phyloP scores from a whole-genome alignment of 2,888 invertebrate genomes.

The Beris morrisii region DNA sequence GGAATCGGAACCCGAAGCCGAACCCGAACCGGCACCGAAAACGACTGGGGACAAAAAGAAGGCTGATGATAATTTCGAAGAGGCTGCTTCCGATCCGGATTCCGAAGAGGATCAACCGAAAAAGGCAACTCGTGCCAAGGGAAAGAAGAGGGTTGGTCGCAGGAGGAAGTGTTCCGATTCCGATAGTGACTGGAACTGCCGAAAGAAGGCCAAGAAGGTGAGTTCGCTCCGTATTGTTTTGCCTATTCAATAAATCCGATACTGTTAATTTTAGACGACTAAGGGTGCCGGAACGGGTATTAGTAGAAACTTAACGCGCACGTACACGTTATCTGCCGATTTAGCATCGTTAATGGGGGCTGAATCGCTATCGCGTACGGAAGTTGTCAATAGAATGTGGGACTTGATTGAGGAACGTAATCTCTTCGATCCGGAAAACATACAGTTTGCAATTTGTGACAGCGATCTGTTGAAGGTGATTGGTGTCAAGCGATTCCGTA shows the following conservation, averaged over 20 bases:
- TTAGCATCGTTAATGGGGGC: constrained; percentile 79
- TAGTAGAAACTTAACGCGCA: constrained; percentile 80
- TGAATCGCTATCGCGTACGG: constrained; percentile 81
- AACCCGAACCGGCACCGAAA: constrained; percentile 47
- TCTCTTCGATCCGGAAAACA: constrained; percentile 90
- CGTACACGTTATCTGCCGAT: constrained; percentile 82
- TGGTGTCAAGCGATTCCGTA: constrained; percentile 88
- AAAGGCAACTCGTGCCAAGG: constrained; percentile 45
- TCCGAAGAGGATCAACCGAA: constrained; percentile 49
- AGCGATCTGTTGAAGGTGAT: constrained; percentile 86
- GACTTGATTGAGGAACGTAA: constrained; percentile 85
- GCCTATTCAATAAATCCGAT: neutral
- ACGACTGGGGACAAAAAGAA: constrained; percentile 38
- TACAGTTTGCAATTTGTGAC: constrained; percentile 93
- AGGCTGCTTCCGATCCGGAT: constrained; percentile 55
- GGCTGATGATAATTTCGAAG: constrained; percentile 11
- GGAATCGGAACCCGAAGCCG: constrained; percentile 46
- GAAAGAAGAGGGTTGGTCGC: constrained; percentile 48
- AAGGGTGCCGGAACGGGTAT: constrained; percentile 56
- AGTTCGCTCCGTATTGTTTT: neutral
- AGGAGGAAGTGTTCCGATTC: constrained; percentile 70
- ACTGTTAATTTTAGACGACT: constrained; percentile 29
- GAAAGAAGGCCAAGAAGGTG: constrained; percentile 49
- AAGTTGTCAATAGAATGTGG: constrained; percentile 90
- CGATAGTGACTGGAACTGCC: constrained; percentile 70